These are phyloP conservation scores for Struthio camelus DNA, from an alignment of 2,113 vertebrate genomes.

Conservation along the genomic window DNA sequence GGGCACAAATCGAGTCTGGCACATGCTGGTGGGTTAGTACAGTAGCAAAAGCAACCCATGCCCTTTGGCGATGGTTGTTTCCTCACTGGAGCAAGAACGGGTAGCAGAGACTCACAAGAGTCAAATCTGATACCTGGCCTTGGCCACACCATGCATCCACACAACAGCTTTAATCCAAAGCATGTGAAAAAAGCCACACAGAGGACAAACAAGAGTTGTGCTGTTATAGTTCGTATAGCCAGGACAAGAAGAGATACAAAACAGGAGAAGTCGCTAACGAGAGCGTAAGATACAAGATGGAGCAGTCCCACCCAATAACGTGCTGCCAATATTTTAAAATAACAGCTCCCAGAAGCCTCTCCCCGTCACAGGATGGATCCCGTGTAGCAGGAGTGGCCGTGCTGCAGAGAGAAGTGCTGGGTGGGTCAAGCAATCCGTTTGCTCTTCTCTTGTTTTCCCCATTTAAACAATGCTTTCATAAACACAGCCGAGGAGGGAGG, in stretches of 20 bases:
- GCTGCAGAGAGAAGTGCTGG: background rate
- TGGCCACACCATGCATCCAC: background rate
- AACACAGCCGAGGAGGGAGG: slow-evolving; percentile 23
- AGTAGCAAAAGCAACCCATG: background rate
- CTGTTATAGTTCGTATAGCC: background rate
- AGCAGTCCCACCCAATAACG: slow-evolving; percentile 19
- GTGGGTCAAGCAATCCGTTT: slow-evolving; percentile 16
- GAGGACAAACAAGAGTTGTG: background rate
- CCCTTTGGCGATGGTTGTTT: background rate
- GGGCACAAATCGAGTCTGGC: background rate
- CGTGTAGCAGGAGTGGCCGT: slow-evolving; percentile 12
- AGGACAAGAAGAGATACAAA: background rate
- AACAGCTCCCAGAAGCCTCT: slow-evolving; percentile 44
- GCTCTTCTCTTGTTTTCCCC: slow-evolving; percentile 36
- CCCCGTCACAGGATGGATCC: background rate
- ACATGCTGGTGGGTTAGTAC: background rate
- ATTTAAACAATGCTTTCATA: slow-evolving; percentile 26
- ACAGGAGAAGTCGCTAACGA: background rate
- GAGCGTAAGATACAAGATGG: background rate
- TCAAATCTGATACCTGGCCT: background rate
- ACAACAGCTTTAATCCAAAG: background rate
- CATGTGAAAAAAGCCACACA: background rate
- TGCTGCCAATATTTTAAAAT: slow-evolving; percentile 64
- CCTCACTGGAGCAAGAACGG: background rate
- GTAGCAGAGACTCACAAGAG: background rate